Percentiles rank a stretch among this genome's conserved stretches.
Conservation (phyloP, 2,113 vertebrate genomes). For the Takifugu bimaculatus region DNA sequence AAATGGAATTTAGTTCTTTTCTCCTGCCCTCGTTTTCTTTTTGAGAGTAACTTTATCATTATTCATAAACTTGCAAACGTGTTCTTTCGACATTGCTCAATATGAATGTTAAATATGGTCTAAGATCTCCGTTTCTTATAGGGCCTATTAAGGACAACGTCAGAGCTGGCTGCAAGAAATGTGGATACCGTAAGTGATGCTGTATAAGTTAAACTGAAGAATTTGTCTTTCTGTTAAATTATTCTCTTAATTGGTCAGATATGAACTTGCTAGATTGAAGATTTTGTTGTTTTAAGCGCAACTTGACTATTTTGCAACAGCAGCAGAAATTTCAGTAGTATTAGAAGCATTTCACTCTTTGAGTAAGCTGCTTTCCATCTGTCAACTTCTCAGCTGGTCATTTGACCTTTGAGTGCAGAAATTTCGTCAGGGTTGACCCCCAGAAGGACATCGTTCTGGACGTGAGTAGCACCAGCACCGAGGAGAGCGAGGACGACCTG, state of each 20-base stretch:
- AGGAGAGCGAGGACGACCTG: slow-evolving; percentile 85
- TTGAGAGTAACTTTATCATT: too few species aligned
- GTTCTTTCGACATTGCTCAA: too few species aligned
- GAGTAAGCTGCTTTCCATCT: neutral
- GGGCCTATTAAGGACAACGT: slow-evolving; percentile 97
- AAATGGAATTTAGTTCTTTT: too few species aligned
- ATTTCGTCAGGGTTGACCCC: slow-evolving; percentile 95
- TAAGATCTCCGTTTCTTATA: slow-evolving; percentile 55
- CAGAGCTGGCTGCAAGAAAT: slow-evolving; percentile 97
- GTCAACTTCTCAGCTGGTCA: slow-evolving; percentile 83
- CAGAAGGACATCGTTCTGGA: slow-evolving; percentile 98
- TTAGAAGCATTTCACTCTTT: neutral
- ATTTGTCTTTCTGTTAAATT: too few species aligned
- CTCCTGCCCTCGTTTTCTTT: too few species aligned
- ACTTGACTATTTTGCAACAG: too few species aligned
- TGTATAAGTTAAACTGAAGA: too few species aligned
- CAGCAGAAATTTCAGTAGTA: too few species aligned
- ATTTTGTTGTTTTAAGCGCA: too few species aligned
- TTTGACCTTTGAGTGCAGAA: slow-evolving; percentile 95
- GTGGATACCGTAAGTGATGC: slow-evolving; percentile 94
- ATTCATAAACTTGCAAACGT: neutral
- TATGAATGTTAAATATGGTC: too few species aligned
- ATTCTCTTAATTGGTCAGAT: neutral
- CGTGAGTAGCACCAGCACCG: slow-evolving; percentile 95
- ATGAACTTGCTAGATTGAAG: neutral